A percentile compares a stretch with the other conserved stretches of the same genome.
Conservation (phyloP, 2,113 vertebrate species). For the Xyrauchen texanus region DNA sequence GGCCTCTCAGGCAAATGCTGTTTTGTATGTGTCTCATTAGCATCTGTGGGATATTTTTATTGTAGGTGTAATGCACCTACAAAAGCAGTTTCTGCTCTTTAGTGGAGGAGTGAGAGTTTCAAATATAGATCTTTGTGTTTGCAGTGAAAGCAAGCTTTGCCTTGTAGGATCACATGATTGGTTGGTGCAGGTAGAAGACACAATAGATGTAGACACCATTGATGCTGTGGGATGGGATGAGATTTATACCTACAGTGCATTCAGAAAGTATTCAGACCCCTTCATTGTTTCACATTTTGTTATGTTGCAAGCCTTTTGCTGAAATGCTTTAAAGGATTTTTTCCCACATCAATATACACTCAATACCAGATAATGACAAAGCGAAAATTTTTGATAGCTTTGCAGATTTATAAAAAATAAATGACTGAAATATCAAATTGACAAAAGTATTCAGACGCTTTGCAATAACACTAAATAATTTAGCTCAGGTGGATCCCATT, state of each 20-base stretch:
- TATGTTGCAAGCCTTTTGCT: no score
- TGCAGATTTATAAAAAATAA: no score
- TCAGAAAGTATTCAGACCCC: no score
- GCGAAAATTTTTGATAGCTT: no score
- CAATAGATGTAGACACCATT: neutral
- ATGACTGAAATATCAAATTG: no score
- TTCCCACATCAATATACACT: no score
- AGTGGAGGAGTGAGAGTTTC: slow-evolving; percentile 5
- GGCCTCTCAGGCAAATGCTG: slow-evolving; percentile 47
- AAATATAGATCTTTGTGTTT: slow-evolving; percentile 17
- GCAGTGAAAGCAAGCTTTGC: neutral
- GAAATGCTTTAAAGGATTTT: no score
- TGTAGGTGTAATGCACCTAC: neutral
- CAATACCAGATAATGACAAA: no score
- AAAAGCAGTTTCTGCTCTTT: slow-evolving; percentile 5
- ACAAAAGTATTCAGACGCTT: no score
- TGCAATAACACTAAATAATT: no score
- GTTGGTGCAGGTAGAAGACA: neutral
- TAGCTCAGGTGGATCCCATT: no score
- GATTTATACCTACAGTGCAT: neutral
- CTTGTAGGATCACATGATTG: neutral
- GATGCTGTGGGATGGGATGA: neutral
- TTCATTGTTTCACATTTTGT: no score
- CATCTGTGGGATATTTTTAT: slow-evolving; percentile 22
- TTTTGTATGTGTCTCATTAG: slow-evolving; percentile 1